A percentile compares a stretch with the other conserved stretches of the same genome.
Conservation (phyloP, 2,797 vertebrate species). For the Eidolon dupreanum region DNA sequence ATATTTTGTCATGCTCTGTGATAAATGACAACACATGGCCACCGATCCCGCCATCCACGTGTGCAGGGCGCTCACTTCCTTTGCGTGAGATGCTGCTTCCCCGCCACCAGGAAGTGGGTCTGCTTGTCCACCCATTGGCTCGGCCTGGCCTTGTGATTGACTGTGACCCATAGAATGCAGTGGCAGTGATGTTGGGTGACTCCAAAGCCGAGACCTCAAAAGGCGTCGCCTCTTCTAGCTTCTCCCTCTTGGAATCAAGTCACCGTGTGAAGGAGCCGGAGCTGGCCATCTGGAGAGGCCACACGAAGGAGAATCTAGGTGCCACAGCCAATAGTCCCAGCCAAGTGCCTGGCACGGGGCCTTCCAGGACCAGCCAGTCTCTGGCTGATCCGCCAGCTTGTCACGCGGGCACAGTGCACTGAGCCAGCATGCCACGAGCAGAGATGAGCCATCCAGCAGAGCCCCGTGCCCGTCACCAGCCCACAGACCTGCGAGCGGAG, state of each 20-base stretch:
- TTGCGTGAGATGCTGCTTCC: accelerated
- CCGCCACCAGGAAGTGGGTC: accelerated
- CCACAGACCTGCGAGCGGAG: too few species aligned
- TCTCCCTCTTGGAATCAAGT: not conserved
- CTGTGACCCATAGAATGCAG: accelerated
- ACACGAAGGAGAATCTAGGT: not conserved
- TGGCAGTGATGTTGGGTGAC: not conserved
- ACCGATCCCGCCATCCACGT: accelerated
- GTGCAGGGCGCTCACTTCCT: accelerated
- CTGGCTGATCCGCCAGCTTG: accelerated
- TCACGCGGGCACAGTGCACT: accelerated
- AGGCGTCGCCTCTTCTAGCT: not conserved
- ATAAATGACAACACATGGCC: not conserved
- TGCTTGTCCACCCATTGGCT: not conserved
- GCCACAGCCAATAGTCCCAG: not conserved
- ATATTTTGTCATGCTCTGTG: not conserved
- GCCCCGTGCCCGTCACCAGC: not conserved
- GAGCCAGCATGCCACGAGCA: not conserved
- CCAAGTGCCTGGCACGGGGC: not conserved
- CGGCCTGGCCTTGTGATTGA: not conserved
- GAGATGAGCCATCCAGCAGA: accelerated
- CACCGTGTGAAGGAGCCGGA: not conserved
- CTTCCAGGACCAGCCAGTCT: not conserved
- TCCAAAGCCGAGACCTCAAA: not conserved
- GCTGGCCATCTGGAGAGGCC: not conserved